Evolutionary conservation across 2,113 vertebrate species (phyloP).

Genomic region (Galemys pyrenaicus): DNA sequence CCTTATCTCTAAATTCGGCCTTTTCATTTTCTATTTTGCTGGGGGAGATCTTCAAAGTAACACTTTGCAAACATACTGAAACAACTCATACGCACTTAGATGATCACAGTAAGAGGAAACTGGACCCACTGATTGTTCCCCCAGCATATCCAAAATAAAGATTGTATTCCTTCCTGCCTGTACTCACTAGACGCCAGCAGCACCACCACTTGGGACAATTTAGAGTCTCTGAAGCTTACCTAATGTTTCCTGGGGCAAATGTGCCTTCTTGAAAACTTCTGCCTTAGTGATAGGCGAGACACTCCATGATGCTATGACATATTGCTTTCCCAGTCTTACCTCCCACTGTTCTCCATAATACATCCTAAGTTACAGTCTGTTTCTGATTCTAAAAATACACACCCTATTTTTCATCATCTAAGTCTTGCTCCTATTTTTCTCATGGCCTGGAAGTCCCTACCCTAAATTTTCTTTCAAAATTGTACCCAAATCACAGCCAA

Average conservation of each 20-base stretch:
- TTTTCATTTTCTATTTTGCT: not conserved
- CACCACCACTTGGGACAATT: not conserved
- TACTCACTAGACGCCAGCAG: slow-evolving; percentile 59
- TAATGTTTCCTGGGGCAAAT: not conserved
- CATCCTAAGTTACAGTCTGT: not conserved
- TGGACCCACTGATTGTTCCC: not conserved
- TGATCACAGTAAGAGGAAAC: not conserved
- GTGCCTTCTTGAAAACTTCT: not conserved
- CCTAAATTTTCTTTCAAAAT: not conserved
- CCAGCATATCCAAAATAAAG: not conserved
- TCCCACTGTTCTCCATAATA: not conserved
- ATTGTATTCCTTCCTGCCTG: not conserved
- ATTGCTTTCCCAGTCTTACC: not conserved
- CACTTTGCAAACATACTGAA: not conserved
- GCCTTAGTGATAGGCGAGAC: not conserved
- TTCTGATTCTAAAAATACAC: slow-evolving; percentile 5
- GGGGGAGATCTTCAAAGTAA: not conserved
- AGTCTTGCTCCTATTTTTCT: not conserved
- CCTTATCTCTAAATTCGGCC: not conserved
- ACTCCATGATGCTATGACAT: not conserved
- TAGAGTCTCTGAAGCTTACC: not conserved
- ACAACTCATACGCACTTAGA: not conserved
- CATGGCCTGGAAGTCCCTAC: not conserved
- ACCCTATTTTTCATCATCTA: not conserved
- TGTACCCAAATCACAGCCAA: not conserved